These are phyloP conservation scores for Busseola fusca DNA, from an alignment of 2,888 invertebrate genomes.

Conservation along the genomic window DNA sequence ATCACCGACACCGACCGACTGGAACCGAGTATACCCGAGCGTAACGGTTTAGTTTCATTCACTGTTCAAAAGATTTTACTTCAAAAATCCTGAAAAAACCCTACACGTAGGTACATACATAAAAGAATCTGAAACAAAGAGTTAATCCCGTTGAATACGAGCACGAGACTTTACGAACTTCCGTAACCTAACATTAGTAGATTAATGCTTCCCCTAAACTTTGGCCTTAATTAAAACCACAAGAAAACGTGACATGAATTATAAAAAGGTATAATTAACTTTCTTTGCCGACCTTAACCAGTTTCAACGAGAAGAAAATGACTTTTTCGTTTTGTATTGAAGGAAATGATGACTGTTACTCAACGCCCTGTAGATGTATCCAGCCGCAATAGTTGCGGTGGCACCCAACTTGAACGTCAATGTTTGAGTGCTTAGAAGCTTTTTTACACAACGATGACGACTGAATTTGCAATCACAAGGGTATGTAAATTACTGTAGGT, in stretches of 20 bases:
- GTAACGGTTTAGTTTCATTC: not conserved
- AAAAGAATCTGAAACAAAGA: constrained; percentile 37
- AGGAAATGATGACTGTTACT: constrained; percentile 27
- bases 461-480: constrained; percentile 14
- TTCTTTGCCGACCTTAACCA: constrained; percentile 39
- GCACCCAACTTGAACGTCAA: constrained; percentile 6
- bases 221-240: constrained; percentile 77
- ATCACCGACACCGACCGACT: not conserved
- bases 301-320: constrained; percentile 9
- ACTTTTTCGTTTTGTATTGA: not conserved
- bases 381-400: not conserved
- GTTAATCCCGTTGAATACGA: constrained; percentile 34
- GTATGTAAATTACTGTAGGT: constrained; percentile 18
- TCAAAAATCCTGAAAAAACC: not conserved
- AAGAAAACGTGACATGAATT: constrained; percentile 74
- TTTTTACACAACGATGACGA: constrained; percentile 20
- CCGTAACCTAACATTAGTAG: constrained; percentile 74
- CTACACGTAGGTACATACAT: not conserved
- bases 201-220: constrained; percentile 75
- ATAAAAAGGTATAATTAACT: constrained; percentile 65
- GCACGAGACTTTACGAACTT: constrained; percentile 39
- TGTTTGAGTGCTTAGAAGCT: constrained; percentile 26
- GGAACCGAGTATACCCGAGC: not conserved
- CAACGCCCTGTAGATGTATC: constrained; percentile 4
- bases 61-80: not conserved